Evolutionary conservation across 2,888 invertebrate genomes (phyloP), one percentile per base, ranked within the genome.

Genomic region (Ctena decussata): DNA sequence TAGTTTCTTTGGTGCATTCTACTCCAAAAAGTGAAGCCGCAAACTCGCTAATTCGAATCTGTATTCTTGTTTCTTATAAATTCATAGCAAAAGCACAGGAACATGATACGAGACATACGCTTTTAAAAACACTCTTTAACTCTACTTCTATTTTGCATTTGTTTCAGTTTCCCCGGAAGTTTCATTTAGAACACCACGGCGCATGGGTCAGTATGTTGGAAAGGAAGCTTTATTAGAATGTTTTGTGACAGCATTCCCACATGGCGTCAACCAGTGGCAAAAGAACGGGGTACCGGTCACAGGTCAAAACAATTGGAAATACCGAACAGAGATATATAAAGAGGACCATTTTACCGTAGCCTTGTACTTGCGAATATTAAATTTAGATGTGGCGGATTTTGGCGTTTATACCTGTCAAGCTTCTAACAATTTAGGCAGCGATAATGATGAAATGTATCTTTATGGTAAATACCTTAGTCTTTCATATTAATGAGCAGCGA

Each of bases 201-300:
- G 93, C 21, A 92, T 95, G 32, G 92, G 93, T 15, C 95, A 95
- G 77, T 74, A 80, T 30, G 57, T 82, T 35, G 93, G 92, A 37
- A 91, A 91, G 80, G 93, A 94, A 46, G 93, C 94, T n/a, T 91
- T 94, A 46, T 87, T 95, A 53, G 94, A 95, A 77, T 95, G 95
- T 84, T 81, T 90, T 49, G 92, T 95, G 5, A 91, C 94, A 0
- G 94, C 94, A 0, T 93, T 90, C 37, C 95, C 95, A 2, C 94
- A 94, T n/a, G 92, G 89, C 2, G 87, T 90, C 5, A 93, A 91
- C 82, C 87, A 89, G 44, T 95, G 95, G 95, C 89, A 87, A 76
- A 90, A 89, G 69, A 89, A 91, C 30, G 91, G 86, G 1, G 21
- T 49, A 21, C 70, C 69, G 6, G 77, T 81, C 6, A 60, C 83